phyloP scores from a whole-genome alignment of 2,888 invertebrate species.

The Micropterix aruncella region DNA sequence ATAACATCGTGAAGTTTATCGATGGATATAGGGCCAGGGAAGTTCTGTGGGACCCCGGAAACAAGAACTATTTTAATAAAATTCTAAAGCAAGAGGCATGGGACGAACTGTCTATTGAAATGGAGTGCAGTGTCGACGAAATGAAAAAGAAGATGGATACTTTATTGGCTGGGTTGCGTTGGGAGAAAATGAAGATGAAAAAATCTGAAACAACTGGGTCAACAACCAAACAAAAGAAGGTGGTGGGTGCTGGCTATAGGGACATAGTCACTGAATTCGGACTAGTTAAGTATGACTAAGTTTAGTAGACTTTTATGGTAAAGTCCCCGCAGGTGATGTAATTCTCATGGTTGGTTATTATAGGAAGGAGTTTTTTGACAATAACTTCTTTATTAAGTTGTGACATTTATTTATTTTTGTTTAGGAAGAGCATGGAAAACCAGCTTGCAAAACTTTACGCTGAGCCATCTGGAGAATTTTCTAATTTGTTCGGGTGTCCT shows the following conservation, averaged over 20 bases:
- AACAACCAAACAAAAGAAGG: slow-evolving; percentile 10
- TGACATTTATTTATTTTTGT: too few relatives aligned
- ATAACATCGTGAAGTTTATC: slow-evolving; percentile 12
- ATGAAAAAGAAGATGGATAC: slow-evolving; percentile 12
- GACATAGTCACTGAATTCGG: neutral
- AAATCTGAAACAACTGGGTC: too few relatives aligned
- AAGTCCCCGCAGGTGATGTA: too few relatives aligned
- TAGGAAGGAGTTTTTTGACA: too few relatives aligned
- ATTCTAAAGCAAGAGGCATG: too few relatives aligned
- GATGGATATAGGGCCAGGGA: slow-evolving; percentile 12
- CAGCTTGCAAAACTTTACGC: neutral
- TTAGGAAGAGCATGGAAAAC: too few relatives aligned
- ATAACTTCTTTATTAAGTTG: too few relatives aligned
- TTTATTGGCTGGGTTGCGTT: slow-evolving; percentile 10
- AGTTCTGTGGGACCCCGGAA: slow-evolving; percentile 12
- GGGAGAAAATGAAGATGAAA: slow-evolving; percentile 11
- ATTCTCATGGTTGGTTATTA: too few relatives aligned
- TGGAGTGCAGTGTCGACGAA: slow-evolving; percentile 9
- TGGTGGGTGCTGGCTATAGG: slow-evolving; percentile 8
- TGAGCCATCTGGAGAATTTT: neutral
- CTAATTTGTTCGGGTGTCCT: neutral
- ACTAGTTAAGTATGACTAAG: neutral
- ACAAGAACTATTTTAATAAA: slow-evolving; percentile 12
- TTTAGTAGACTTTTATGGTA: too few relatives aligned
- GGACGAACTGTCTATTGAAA: slow-evolving; percentile 7